Percentiles rank a stretch among this genome's conserved stretches.
These are phyloP conservation scores for Aelia acuminata DNA, from an alignment of 2,888 invertebrate species.

Conservation along the genomic window DNA sequence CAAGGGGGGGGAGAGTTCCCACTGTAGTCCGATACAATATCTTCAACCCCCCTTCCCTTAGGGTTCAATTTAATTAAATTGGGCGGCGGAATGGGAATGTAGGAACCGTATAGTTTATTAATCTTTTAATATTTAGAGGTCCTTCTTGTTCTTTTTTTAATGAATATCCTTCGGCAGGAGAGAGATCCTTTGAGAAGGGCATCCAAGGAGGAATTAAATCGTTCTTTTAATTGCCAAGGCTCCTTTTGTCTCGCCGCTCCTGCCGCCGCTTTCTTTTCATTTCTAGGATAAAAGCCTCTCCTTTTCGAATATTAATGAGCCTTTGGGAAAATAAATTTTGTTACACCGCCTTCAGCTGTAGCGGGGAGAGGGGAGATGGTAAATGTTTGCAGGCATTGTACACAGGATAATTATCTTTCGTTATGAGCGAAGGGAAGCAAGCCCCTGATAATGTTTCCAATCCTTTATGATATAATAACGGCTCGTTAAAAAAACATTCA, in stretches of 20 bases:
- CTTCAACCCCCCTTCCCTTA: background rate
- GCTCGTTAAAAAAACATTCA: background rate
- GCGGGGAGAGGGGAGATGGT: background rate
- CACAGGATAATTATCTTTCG: slow-evolving; percentile 2
- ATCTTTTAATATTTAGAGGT: background rate
- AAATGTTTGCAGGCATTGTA: slow-evolving; percentile 23
- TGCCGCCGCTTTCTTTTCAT: slow-evolving; percentile 11
- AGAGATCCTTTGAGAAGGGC: background rate
- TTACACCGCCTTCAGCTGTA: background rate
- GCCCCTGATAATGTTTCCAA: background rate
- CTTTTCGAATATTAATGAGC: slow-evolving; percentile 34
- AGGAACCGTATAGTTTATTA: background rate
- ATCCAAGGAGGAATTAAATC: background rate
- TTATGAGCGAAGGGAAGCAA: background rate
- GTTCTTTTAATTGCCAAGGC: background rate
- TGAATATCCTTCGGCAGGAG: background rate
- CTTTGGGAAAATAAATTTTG: slow-evolving; percentile 35
- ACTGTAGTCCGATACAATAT: background rate
- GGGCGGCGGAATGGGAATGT: background rate
- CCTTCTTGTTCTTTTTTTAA: slow-evolving; percentile 29
- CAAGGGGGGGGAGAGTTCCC: background rate
- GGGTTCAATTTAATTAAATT: slow-evolving; percentile 28
- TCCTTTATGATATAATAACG: background rate
- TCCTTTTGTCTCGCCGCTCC: background rate
- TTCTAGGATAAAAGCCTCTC: background rate